phyloP scores from a whole-genome alignment of 2,888 invertebrate genomes.

The Chrysodeixis includens region DNA sequence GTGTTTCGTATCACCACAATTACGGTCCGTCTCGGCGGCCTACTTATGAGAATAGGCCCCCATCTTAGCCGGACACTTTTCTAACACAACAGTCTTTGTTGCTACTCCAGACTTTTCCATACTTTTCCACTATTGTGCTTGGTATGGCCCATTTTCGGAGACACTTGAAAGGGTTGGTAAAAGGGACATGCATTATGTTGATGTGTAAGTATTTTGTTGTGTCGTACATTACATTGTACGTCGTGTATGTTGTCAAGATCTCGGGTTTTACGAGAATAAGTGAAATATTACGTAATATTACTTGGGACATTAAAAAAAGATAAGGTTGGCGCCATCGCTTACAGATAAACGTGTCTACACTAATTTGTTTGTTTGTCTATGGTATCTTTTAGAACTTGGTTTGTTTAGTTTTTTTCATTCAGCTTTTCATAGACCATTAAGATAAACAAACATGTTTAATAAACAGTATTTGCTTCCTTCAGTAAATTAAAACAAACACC shows the following conservation, averaged over 20 bases:
- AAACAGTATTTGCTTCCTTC: neutral
- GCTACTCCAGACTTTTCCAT: slow-evolving; percentile 63
- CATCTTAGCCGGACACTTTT: slow-evolving; percentile 66
- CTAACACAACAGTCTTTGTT: slow-evolving; percentile 66
- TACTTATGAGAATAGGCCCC: slow-evolving; percentile 62
- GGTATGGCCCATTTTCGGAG: slow-evolving; percentile 65
- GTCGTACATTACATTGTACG: slow-evolving; percentile 26
- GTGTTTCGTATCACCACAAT: slow-evolving; percentile 54
- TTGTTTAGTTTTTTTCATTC: no score
- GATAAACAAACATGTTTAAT: no score
- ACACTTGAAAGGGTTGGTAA: slow-evolving; percentile 68
- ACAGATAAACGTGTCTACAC: neutral
- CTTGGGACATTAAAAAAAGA: neutral
- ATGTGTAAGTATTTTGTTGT: slow-evolving; percentile 48
- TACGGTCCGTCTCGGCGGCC: slow-evolving; percentile 53
- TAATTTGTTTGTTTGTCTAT: neutral
- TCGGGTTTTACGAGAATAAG: slow-evolving; percentile 34
- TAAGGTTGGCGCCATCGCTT: neutral
- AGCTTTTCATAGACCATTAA: no score
- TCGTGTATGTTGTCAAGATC: slow-evolving; percentile 28
- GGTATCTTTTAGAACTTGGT: neutral
- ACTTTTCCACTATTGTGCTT: slow-evolving; percentile 66
- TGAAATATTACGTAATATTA: slow-evolving; percentile 16
- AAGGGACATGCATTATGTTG: slow-evolving; percentile 55
- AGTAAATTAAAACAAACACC: neutral